Base-by-base conservation (phyloP, 2,888 invertebrate species). In the Temnothorax unifasciatus region DNA sequence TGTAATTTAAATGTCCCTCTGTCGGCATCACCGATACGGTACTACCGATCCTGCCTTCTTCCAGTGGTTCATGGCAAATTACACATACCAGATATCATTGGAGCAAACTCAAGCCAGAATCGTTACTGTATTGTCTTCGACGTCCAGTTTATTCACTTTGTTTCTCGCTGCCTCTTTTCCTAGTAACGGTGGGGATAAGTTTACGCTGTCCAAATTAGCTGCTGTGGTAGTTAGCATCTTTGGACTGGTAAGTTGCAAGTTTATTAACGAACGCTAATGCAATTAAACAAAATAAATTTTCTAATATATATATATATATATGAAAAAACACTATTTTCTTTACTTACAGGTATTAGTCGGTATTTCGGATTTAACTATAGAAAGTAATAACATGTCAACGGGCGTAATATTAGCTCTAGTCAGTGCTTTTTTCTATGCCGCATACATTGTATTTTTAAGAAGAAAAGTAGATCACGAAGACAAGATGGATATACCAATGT, bases 51-150 rank as follows among this genome's bases (percentile, higher is more conserved):
- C 76, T 82, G 83, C 90, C 88, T 89, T 90, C 87, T 91, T 96
- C 96, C 73, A 99, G 98, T 99, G 99, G 99, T 99, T 99, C 95
- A 95, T 97, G 92, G 98, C 98, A 83, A 99, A 99, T 95, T 98
- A 99, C 94, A 96, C 98, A 82, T 99, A 98, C 95, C 99, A 99
- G 95, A 96, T 98, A 93, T 98, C 99, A 73, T 95, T 99, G 87
- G 96, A 97, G 76, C 96, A 97, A 95, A 97, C 98, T 4, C 97
- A 98, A 93, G 96, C 98, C 18, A 97, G 98, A 81, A 96, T 99
- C 84, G 98, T 99, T 61, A 98, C 98, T 90, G 97, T 99, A 76
- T 96, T 99, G 92, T 98, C 98, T 86, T 98, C 99, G 44, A 97
- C 98, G 0, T 97, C 99, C 64, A 98, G 98, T 90, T 96, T 99